Evolutionary conservation across 2,888 invertebrate genomes (phyloP).

Genomic region (Escarpia spicata): DNA sequence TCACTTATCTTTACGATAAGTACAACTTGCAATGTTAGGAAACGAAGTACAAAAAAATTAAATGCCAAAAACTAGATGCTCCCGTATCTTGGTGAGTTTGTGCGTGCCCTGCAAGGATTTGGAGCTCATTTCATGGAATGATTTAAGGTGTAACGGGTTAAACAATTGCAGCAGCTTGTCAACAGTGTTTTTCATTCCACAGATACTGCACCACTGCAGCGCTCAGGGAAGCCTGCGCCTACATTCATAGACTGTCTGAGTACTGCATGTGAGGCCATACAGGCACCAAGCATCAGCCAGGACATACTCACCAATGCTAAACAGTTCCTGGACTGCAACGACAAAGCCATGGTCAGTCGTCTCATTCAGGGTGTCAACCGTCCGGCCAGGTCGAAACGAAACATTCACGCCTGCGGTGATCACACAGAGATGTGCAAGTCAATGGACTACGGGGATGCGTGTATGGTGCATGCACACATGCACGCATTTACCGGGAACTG

Average conservation of each 20-base stretch:
- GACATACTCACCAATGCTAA: not conserved
- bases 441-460: not conserved
- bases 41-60: no score
- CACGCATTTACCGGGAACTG: not conserved
- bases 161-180: not conserved
- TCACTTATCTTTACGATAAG: no score
- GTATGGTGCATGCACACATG: not conserved
- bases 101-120: no score
- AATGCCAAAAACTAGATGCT: no score
- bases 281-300: not conserved
- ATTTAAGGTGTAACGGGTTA: no score
- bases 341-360: slow-evolving; percentile 6
- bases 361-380: not conserved
- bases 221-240: not conserved
- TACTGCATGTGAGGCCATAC: not conserved
- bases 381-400: not conserved
- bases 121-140: no score
- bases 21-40: no score
- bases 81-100: no score
- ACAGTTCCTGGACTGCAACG: not conserved
- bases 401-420: not conserved
- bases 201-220: not conserved
- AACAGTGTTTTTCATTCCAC: not conserved
- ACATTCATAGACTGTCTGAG: not conserved
- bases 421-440: not conserved